Conservation (phyloP, 2,113 vertebrate genomes). For the Takifugu bimaculatus region DNA sequence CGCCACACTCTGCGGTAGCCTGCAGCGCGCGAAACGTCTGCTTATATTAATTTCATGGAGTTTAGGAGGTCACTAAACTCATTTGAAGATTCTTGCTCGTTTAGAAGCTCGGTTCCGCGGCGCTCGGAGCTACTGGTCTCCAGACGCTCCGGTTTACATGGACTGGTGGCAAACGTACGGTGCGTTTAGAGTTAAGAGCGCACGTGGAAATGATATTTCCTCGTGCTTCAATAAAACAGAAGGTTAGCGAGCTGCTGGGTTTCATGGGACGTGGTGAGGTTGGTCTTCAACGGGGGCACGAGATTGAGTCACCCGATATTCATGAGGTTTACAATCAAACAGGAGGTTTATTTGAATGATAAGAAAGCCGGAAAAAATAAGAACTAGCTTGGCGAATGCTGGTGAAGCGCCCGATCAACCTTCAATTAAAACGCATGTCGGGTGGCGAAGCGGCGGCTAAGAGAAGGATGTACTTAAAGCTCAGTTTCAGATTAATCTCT, state of each 20-base stretch:
- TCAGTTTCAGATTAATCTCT: constrained; percentile 61
- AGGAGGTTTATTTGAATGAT: constrained; percentile 58
- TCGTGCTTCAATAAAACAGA: constrained; percentile 66
- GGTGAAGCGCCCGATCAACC: constrained; percentile 52
- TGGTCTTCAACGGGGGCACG: constrained; percentile 16
- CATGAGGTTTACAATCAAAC: constrained; percentile 65
- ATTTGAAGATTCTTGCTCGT: constrained; percentile 90
- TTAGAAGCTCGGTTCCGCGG: constrained; percentile 80
- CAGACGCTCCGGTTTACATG: constrained; percentile 71
- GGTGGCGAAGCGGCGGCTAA: constrained; percentile 41
- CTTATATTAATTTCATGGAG: constrained; percentile 98
- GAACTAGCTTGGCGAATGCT: constrained; percentile 44
- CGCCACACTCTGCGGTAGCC: constrained; percentile 78
- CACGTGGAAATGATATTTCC: constrained; percentile 56
- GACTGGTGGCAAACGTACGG: constrained; percentile 53
- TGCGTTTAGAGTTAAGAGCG: constrained; percentile 57
- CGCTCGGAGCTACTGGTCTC: constrained; percentile 71
- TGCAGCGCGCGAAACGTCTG: constrained; percentile 84
- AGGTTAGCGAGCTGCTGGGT: constrained; percentile 43
- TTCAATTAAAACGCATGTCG: constrained; percentile 28
- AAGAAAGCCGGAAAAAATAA: constrained; percentile 49
- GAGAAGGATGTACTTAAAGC: constrained; percentile 59
- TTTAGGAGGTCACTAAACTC: constrained; percentile 93
- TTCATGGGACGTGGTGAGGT: constrained; percentile 14
- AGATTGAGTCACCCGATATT: constrained; percentile 68